Evolutionary conservation across 2,113 vertebrate genomes (phyloP).

Genomic region (Hemibagrus wyckioides): DNA sequence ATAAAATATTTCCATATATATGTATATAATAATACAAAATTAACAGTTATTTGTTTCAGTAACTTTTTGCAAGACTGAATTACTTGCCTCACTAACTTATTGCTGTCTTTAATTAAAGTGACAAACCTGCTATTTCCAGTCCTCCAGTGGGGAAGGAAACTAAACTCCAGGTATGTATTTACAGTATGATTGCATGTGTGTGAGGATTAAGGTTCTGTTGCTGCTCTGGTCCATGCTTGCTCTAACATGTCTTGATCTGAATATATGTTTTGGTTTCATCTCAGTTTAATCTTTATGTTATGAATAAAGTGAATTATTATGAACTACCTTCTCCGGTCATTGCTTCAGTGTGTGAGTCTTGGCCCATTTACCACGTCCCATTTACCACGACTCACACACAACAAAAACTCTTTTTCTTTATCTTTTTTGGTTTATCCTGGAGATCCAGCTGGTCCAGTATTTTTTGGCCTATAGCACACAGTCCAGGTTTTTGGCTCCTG

Average conservation of each 20-base stretch:
- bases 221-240: neutral
- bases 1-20: too few relatives aligned
- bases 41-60: neutral
- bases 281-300: neutral
- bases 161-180: neutral
- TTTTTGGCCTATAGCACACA: too few relatives aligned
- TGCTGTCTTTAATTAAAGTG: neutral
- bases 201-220: neutral
- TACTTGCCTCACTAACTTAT: neutral
- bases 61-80: too few relatives aligned
- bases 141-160: neutral
- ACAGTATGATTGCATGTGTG: neutral
- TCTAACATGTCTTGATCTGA: neutral
- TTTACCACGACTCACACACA: neutral
- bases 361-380: too few relatives aligned
- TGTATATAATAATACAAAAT: too few relatives aligned
- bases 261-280: neutral
- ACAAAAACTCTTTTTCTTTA: neutral
- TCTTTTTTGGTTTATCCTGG: too few relatives aligned
- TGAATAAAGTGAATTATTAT: neutral
- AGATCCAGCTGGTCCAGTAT: too few relatives aligned
- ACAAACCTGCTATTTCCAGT: neutral
- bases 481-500: too few relatives aligned
- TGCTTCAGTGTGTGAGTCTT: neutral
- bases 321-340: neutral